Base-by-base conservation (phyloP, 2,888 invertebrate genomes). In the Desoria tigrina region DNA sequence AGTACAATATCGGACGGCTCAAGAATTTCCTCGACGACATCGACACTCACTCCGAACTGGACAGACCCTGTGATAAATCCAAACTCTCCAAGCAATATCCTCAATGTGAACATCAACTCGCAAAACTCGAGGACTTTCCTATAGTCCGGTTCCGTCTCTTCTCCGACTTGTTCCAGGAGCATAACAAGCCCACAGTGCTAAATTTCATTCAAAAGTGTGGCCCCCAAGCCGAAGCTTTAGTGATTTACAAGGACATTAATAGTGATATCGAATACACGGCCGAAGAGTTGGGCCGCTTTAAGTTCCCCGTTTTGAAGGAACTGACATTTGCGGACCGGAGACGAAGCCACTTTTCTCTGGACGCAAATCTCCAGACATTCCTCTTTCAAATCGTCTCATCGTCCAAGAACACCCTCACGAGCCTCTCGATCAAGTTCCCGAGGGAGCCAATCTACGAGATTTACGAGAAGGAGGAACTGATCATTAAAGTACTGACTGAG, bases 241-340 rank as follows among this genome's bases (percentile, higher is more conserved):
- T 68, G 2, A 65, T 68, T 39, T 63, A 63, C 55, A 66, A 71
- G 42, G 71, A 71, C 27, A 65, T 63, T 27, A 68, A 65, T n/a
- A 63, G 65, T 58, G 68, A 71, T 58, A 63, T 57, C 23, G 54
- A 49, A 7, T 68, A 67, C 32, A 54, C 49, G 27, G 65, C 63
- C 28, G 60, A 63, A 42, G 56, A 51, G 16, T 24, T 63, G 23
- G 42, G 16, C 1, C 21, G 42, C 7, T 50, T 68, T 1, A 21
- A 26, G 2, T 27, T 68, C 11, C 65, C 65, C 49, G 37, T 24
- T n/a, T 42, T 68, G 16, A 68, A 65, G 27, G 58, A 57, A 23
- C 45, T 68, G 11, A 58, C 65, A 9, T 65, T 65, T 42, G 61
- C 65, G 16, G 68, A 68, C 42, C 54, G 68, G 11, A n/a, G 68